These are phyloP conservation scores for Lepilemur septentrionalis DNA, from an alignment of 2,797 vertebrate genomes.

Conservation along the genomic window DNA sequence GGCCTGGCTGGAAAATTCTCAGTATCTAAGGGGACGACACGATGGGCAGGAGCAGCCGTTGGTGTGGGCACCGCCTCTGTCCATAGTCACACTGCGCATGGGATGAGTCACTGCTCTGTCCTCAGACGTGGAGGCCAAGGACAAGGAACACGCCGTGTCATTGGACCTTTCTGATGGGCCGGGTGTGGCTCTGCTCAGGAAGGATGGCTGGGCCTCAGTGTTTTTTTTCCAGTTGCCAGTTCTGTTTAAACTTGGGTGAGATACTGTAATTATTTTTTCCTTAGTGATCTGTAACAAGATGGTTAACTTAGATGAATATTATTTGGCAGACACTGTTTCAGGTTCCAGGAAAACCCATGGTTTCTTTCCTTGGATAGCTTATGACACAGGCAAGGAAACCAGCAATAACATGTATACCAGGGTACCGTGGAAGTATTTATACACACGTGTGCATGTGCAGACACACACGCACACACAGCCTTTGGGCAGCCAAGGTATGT, in stretches of 20 bases:
- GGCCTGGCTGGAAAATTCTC: not conserved
- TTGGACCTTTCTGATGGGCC: rapidly evolving
- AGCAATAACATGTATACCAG: not conserved
- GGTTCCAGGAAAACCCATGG: not conserved
- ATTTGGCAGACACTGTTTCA: not conserved
- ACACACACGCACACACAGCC: too few relatives aligned
- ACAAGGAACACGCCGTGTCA: not conserved
- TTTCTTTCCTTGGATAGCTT: not conserved
- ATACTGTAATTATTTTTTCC: not conserved
- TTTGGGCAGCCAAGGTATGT: not conserved
- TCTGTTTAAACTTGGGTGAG: not conserved
- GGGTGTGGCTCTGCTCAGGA: not conserved
- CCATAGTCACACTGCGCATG: not conserved
- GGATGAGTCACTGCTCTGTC: not conserved
- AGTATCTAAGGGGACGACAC: not conserved
- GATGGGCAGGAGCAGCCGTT: not conserved
- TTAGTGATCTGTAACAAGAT: not conserved
- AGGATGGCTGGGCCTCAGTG: not conserved
- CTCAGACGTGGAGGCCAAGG: not conserved
- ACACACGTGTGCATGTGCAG: rapidly evolving
- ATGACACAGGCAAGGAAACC: not conserved
- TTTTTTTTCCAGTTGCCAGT: not conserved
- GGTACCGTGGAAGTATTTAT: not conserved
- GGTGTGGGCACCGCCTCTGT: not conserved
- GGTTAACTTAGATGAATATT: not conserved